Percentiles rank a stretch among this genome's conserved stretches.
These are phyloP conservation scores for Dendrocopos noguchii DNA, from an alignment of 2,113 vertebrate species.

Conservation along the genomic window DNA sequence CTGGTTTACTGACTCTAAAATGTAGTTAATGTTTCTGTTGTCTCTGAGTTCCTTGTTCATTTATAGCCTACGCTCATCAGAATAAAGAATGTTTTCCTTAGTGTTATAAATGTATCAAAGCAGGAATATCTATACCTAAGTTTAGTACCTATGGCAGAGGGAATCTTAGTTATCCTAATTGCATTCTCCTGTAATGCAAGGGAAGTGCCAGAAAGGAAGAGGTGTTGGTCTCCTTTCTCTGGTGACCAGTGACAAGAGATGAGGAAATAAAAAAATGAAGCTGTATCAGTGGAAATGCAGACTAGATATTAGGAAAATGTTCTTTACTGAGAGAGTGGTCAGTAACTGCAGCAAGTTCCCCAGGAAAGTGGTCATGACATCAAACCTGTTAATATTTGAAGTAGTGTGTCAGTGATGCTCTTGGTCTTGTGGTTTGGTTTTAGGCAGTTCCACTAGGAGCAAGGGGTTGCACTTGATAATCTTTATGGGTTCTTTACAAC, in stretches of 20 bases:
- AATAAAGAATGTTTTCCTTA: too few relatives aligned
- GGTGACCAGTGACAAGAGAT: neutral
- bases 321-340: neutral
- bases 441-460: neutral
- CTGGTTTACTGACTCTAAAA: neutral
- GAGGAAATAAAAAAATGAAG: neutral
- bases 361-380: neutral
- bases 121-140: too few relatives aligned
- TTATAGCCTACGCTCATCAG: too few relatives aligned
- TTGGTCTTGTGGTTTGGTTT: neutral
- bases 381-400: neutral
- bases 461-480: neutral
- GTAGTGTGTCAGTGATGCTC: fast-evolving
- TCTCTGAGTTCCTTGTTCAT: neutral
- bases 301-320: neutral
- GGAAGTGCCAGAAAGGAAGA: fast-evolving
- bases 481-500: neutral
- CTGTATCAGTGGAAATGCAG: neutral
- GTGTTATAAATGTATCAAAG: too few relatives aligned
- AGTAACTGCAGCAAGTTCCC: neutral
- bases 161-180: too few relatives aligned
- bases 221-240: neutral
- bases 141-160: too few relatives aligned
- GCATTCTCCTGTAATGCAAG: too few relatives aligned
- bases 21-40: neutral